Evolutionary conservation across 1,140 invertebrate species (phyloP).

Genomic region (Caenorhabditis tropicalis): DNA sequence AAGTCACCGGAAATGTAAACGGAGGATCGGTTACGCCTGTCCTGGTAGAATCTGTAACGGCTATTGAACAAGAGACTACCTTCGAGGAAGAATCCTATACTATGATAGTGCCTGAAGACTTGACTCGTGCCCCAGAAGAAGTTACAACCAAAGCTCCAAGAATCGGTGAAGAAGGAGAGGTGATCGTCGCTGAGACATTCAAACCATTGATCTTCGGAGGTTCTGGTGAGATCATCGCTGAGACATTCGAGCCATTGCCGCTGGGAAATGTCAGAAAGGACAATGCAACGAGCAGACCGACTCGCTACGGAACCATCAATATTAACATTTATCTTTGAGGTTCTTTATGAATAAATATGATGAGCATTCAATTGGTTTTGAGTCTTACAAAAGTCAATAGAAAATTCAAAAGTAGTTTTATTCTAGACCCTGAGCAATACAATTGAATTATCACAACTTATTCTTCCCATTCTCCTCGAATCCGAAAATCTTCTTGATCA

Average conservation of each 20-base stretch:
- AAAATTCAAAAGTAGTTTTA: too few species aligned
- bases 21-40: too few species aligned
- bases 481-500: neutral
- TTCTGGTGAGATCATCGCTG: neutral
- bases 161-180: neutral
- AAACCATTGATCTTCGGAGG: neutral
- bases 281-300: neutral
- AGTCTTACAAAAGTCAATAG: too few species aligned
- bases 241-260: neutral
- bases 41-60: too few species aligned
- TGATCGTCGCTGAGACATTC: neutral
- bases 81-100: too few species aligned
- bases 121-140: too few species aligned
- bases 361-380: too few species aligned
- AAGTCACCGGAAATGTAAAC: too few species aligned
- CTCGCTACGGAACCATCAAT: neutral
- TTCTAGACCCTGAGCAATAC: too few species aligned
- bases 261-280: neutral
- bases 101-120: too few species aligned
- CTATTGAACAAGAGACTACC: too few species aligned
- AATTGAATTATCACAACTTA: slow-evolving; percentile 2
- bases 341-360: too few species aligned
- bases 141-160: neutral
- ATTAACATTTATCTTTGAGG: slow-evolving; percentile 2
- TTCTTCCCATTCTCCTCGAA: neutral